Conservation (phyloP, 2,113 vertebrate species). For the Gallinago undulata region DNA sequence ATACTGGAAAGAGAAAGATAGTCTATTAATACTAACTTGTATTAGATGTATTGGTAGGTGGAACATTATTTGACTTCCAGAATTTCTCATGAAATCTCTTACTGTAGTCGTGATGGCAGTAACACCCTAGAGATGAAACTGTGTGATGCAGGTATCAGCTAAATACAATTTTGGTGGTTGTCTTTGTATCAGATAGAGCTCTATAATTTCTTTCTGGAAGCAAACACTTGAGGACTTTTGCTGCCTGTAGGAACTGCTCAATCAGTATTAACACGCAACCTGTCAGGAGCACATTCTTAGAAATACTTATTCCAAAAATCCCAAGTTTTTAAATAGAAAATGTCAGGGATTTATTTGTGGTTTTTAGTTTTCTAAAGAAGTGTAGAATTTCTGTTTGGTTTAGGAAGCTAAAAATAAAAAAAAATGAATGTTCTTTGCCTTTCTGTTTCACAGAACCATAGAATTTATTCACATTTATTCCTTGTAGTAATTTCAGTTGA, state of each 20-base stretch:
- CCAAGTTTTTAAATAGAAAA: conserved; percentile 8
- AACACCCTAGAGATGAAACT: background rate
- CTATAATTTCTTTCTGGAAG: conserved; percentile 21
- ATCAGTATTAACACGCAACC: conserved; percentile 37
- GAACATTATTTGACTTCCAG: conserved; percentile 10
- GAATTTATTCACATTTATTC: conserved; percentile 15
- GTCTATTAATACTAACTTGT: conserved; percentile 7
- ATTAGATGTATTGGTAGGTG: background rate
- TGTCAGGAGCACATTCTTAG: conserved; percentile 24
- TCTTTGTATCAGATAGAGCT: background rate
- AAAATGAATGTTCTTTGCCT: conserved; percentile 40
- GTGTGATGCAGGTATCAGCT: conserved; percentile 18
- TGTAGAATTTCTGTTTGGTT: background rate
- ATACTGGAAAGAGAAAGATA: background rate
- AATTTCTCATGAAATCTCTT: background rate
- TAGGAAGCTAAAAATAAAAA: conserved; percentile 27
- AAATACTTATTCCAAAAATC: conserved; percentile 23
- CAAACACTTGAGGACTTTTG: conserved; percentile 51
- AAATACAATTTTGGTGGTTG: conserved; percentile 32
- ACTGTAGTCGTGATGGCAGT: background rate
- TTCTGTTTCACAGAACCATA: background rate
- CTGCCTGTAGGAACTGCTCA: conserved; percentile 66
- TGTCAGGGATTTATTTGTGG: background rate
- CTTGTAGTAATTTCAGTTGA: conserved; percentile 38
- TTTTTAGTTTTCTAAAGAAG: conserved; percentile 21